Base-by-base conservation (phyloP, 2,797 vertebrate genomes). In the Oophaga sylvatica region DNA sequence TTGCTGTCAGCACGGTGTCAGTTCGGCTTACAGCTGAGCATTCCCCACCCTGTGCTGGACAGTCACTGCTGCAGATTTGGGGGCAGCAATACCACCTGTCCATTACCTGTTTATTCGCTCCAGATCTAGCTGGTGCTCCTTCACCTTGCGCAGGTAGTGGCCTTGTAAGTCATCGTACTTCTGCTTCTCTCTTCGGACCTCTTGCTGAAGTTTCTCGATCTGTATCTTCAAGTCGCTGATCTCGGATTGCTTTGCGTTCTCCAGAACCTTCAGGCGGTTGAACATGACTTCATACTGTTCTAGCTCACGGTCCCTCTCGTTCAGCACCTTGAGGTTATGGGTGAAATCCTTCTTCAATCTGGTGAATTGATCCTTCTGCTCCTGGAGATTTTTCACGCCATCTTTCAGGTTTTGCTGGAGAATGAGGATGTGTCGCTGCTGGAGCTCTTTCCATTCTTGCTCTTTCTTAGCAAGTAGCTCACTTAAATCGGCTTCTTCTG, bases 281-380 rank as follows among this genome's bases (percentile, higher is more conserved):
- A 93, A 91, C 12, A 93, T 89, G 0, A 90, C 80, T 2, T 96
- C 96, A 2, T 94, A 96, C 71, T 9, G 91, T 88, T 95, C 91
- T 86, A 98, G 92, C 89, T 97, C 96, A 29, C n/a, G 86, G 88
- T 97, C 96, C 80, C 95, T 92, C 90, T 97, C 96, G 81, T 95
- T 95, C 87, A 97, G 90, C 85, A 96, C 90, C 67, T 83, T 88
- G 84, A 97, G 90, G 91, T 97, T 97, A 90, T 95, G 96, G 41
- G 93, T 89, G 62, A 97, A 97, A 90, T 96, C 96, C 78, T 96
- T 94, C 90, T 91, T 94, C 60, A 97, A 91, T 20, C 90, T 87
- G 73, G 85, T 90, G 84, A 95, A 93, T 76, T 91, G 90, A 9
- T 92, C 92, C 87, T 90, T 93, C 45, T 94, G 89, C 45, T 90